A percentile compares a stretch with the other conserved stretches of the same genome.
These are phyloP conservation scores for Cydia amplana DNA, from an alignment of 1,140 invertebrate species.

Conservation along the genomic window DNA sequence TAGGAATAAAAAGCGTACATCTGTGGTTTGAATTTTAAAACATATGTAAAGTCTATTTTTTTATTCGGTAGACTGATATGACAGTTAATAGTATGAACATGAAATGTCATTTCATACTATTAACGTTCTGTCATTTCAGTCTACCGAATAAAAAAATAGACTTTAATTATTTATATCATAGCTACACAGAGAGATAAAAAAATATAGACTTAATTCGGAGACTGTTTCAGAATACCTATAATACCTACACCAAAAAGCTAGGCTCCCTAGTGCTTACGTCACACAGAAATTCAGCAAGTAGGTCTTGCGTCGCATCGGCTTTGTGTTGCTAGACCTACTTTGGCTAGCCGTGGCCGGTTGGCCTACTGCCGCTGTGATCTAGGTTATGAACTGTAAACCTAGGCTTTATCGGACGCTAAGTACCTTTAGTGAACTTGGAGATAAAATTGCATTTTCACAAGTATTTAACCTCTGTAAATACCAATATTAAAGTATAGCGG, in stretches of 20 bases:
- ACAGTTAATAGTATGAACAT: too few species aligned
- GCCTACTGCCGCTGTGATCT: slow-evolving; percentile 7
- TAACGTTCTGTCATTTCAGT: too few species aligned
- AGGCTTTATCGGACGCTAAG: neutral
- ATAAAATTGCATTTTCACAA: neutral
- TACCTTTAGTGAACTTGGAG: neutral
- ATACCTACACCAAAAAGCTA: neutral
- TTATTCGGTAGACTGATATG: too few species aligned
- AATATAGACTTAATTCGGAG: too few species aligned
- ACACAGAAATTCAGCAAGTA: slow-evolving; percentile 5
- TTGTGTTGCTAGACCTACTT: slow-evolving; percentile 22
- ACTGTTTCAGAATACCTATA: neutral
- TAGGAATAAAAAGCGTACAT: neutral
- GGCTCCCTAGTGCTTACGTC: slow-evolving; percentile 1
- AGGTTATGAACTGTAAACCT: slow-evolving; percentile 24
- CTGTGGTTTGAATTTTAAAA: neutral
- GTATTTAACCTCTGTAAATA: neutral
- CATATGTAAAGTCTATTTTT: too few species aligned
- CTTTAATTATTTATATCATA: too few species aligned
- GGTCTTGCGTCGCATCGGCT: neutral
- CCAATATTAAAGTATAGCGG: neutral
- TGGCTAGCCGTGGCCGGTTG: neutral
- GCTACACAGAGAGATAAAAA: too few species aligned
- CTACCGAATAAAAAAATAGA: too few species aligned
- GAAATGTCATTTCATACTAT: too few species aligned